Base-by-base conservation (phyloP, 2,113 vertebrate species). In the Sturnus vulgaris region DNA sequence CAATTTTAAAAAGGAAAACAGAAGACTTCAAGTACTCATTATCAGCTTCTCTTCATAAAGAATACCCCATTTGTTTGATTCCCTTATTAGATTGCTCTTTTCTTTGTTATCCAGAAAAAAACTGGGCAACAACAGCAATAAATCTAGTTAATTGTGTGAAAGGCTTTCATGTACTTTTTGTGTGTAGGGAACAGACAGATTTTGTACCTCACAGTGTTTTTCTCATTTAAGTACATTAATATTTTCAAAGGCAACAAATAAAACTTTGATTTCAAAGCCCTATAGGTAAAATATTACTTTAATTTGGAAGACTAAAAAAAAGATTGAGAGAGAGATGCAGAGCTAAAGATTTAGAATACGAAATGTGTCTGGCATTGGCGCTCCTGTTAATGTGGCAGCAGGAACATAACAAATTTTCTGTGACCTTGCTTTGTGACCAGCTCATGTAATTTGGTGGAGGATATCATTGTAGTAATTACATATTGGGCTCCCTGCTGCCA, bases 381-480 rank as follows among this genome's bases (percentile, higher is more conserved):
- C 21, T 92, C 39, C 49, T 85, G 80, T 71, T 30, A 91, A 25
- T n/a, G 75, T 46, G 47, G 50, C 85, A 91, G 85, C 60, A 82
- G 69, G 75, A 95, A 72, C 40, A 24, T 31, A 63, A 81, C 18
- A 39, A 15, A 18, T 75, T 76, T 85, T 81, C 82, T 73, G 53
- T 91, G 86, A 95, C 90, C 77, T 96, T 93, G 63, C 82, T 90
- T 70, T 75, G 81, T 1, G 28, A 79, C 35, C 64, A 83, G 65
- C 87, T 88, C 64, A 55, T 88, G 28, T 69, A 82, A 82, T 93
- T 91, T 92, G 66, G 68, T 59, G 47, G 65, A 75, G 70, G 81
- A 63, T 88, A 93, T 86, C 80, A 93, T 37, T 90, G 79, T 10
- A 46, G 93, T 85, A 95, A 95, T 95, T 96, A 88, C 72, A 82